A percentile compares a stretch with the other conserved stretches of the same genome.
These are phyloP conservation scores for Microcebus murinus DNA, from an alignment of 2,113 vertebrate genomes.

Conservation along the genomic window DNA sequence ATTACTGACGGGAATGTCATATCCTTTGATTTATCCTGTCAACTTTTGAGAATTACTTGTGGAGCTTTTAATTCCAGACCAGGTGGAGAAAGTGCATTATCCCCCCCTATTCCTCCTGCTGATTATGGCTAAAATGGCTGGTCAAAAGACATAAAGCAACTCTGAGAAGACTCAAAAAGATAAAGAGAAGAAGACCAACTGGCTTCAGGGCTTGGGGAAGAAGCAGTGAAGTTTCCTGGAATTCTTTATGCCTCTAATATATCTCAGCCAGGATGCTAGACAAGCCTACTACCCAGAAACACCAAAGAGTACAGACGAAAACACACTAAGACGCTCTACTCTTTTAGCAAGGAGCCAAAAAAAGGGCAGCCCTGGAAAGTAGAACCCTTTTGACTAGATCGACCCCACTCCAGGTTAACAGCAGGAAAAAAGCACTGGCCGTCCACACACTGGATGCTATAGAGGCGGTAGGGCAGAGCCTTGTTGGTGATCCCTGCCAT, in stretches of 20 bases:
- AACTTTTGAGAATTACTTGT: neutral
- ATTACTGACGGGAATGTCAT: too few relatives aligned
- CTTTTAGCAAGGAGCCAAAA: neutral
- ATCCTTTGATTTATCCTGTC: neutral
- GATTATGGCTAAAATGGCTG: neutral
- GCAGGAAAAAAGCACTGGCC: neutral
- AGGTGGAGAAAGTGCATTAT: neutral
- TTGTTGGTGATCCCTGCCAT: rapidly evolving
- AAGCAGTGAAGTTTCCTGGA: neutral
- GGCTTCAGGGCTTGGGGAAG: neutral
- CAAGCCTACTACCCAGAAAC: neutral
- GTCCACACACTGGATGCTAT: neutral
- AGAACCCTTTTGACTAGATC: neutral
- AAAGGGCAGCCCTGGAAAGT: neutral
- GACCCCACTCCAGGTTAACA: neutral
- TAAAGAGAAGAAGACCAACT: neutral
- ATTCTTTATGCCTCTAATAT: neutral
- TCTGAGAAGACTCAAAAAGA: neutral
- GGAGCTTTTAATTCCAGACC: neutral
- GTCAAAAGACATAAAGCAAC: neutral
- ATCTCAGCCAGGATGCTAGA: neutral
- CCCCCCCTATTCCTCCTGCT: neutral
- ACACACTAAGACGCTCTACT: neutral
- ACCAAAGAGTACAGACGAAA: neutral
- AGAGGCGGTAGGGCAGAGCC: neutral